A percentile compares a stretch with the other conserved stretches of the same genome.
Evolutionary conservation across 2,888 invertebrate genomes (phyloP).

Genomic region (Stenurella melanura): DNA sequence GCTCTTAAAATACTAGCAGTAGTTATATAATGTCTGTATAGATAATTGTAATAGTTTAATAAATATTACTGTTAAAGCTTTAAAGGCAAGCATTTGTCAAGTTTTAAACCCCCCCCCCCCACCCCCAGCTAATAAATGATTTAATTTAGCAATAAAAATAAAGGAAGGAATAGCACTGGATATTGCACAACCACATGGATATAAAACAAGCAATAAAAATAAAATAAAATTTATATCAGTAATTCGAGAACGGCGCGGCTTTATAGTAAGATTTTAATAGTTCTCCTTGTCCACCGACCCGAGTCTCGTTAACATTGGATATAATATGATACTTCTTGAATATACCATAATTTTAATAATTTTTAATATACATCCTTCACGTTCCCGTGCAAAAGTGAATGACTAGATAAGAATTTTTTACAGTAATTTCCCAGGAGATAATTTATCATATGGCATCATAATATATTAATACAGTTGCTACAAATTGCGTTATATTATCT

Average conservation of each 20-base stretch:
- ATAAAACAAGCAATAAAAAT: not conserved
- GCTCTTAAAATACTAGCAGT: too few species aligned
- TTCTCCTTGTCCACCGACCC: not conserved
- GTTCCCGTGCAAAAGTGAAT: conserved; percentile 25
- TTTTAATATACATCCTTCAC: not conserved
- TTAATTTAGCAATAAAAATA: not conserved
- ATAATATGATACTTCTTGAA: conserved; percentile 2
- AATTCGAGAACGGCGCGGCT: not conserved
- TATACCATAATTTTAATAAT: conserved; percentile 1
- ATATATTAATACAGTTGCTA: conserved; percentile 28
- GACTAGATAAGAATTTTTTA: conserved; percentile 50
- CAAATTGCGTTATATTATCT: conserved; percentile 26
- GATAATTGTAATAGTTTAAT: too few species aligned
- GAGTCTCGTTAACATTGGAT: not conserved
- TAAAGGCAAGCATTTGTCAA: too few species aligned
- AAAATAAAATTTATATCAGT: conserved; percentile 3
- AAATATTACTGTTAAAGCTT: too few species aligned
- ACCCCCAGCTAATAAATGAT: not conserved
- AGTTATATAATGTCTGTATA: too few species aligned
- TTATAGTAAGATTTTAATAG: not conserved
- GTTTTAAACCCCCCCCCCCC: too few species aligned
- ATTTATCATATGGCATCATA: conserved; percentile 24
- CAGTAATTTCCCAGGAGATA: conserved; percentile 46
- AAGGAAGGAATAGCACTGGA: not conserved
- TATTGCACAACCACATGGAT: not conserved